Conservation (phyloP, 2,113 vertebrate species). For the Noctilio leporinus region DNA sequence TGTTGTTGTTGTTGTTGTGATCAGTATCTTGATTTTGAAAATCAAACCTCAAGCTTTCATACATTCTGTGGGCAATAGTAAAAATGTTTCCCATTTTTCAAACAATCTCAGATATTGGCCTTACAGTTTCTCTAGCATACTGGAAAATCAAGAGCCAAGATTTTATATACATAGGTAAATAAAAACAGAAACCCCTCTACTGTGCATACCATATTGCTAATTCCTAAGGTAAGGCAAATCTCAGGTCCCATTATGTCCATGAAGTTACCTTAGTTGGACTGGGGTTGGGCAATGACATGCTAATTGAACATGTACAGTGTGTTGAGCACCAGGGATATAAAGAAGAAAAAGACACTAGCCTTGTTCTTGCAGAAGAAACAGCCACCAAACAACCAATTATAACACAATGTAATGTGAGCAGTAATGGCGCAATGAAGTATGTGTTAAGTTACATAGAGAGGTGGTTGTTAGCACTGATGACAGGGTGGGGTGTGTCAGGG, state of each 20-base stretch:
- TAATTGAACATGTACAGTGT: not conserved
- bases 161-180: not conserved
- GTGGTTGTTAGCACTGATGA: not conserved
- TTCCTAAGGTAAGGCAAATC: not conserved
- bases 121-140: not conserved
- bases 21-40: not conserved
- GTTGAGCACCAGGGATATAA: not conserved
- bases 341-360: not conserved
- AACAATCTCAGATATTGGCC: not conserved
- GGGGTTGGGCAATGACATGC: not conserved
- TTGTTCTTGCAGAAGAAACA: not conserved
- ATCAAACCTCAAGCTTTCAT: not conserved
- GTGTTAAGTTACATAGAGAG: not conserved
- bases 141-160: not conserved
- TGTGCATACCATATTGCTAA: not conserved
- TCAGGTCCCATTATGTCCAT: too few species aligned
- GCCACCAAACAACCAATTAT: not conserved
- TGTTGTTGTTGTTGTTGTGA: not conserved
- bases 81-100: not conserved
- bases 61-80: not conserved
- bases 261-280: not conserved
- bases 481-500: too few species aligned
- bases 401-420: too few species aligned
- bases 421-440: fast-evolving
- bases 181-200: not conserved